Evolutionary conservation across 2,888 invertebrate genomes (phyloP), one percentile per base, ranked within the genome.

Genomic region (Lepidochitona cinerea): DNA sequence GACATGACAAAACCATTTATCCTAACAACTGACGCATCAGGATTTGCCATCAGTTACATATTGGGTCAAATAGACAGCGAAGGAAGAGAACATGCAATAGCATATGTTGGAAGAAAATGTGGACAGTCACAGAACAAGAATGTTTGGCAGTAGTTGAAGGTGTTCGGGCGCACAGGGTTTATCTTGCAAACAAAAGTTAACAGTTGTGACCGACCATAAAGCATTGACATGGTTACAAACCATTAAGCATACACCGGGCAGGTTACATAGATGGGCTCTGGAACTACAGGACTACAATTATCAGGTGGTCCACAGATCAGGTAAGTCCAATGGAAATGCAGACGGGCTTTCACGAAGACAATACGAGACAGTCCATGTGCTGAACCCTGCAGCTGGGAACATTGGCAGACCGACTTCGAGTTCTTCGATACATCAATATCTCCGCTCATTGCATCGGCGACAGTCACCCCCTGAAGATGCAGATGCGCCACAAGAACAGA

Each of bases 1-100:
- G 75, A 78, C 65, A 65, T 74, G 29, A 29, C 70, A 7, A 66
- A 68, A 26, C 37, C 64, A 26, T 74, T 78, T 49, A 73, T 71
- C 9, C 68, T 82, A 4, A 71, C 75, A 4, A 75, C 77, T n/a
- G 81, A 82, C 70, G 77, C 77, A 4, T 71, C 70, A 5, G 74
- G 70, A 29, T 0, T 33, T 0, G 77, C 75, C 6, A 67, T 82
- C 32, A 78, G 78, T 6, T 78, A 67, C 49, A 70, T 78, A n/a
- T 70, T 83, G 12, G 67, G 77, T 29, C 83, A 83, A 70, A 12
- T 37, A 23, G 77, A 77, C 69, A 59, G 74, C 0, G 18, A 74
- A 32, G 74, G 70, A 23, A 49, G 37, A 26, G 81, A 82, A 69
- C 66, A 37, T 59, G 82, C 79, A 0, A 72, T 78, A 36, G 75